Base-by-base conservation (phyloP, 2,888 invertebrate genomes). In the Noctua comes region DNA sequence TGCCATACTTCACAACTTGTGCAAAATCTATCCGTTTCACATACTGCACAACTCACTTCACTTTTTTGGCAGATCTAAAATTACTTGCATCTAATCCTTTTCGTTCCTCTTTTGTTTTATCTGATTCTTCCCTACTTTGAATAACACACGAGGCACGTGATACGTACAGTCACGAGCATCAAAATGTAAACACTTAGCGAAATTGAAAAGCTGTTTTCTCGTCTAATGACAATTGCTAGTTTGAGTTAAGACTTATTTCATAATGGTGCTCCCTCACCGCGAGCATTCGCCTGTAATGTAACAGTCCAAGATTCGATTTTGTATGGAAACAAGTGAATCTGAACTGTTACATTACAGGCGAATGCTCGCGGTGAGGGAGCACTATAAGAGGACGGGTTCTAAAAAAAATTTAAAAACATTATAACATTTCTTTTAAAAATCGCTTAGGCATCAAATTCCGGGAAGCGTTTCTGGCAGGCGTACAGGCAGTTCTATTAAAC, bases 101-200 rank as follows among this genome's bases (percentile, higher is more conserved):
- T n/a, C 43, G 36, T 59, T 48, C 40, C 48, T 48, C 4, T 65
- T 24, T 59, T 62, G 51, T 80, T 74, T 54, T 57, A 75, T 21
- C 51, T 31, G 54, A 68, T 21, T 21, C 59, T 81, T 6, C 24
- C 62, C 64, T 54, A 43, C 40, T 62, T 71, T 71, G 62, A 71
- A 74, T 68, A 82, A 74, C 68, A 71, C 48, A 57, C 48, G 48
- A 57, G 27, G n/a, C 18, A 36, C 59, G 36, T 57, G 54, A 72
- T 43, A n/a, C 18, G 46, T 73, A n/a, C 66, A 66, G 43, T 66
- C 18, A 43, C 27, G 18, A 27, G 8, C 66, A 66, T 1, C 16
- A 4, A n/a, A 1, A n/a, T 43, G 3, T 8, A 16, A 4, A 66
- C 18, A n/a, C 0, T 66, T 8, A 8, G 18, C 10, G n/a, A 27